A percentile compares a stretch with the other conserved stretches of the same genome.
Evolutionary conservation across 2,888 invertebrate species (phyloP).

Genomic region (Aplocera efformata): DNA sequence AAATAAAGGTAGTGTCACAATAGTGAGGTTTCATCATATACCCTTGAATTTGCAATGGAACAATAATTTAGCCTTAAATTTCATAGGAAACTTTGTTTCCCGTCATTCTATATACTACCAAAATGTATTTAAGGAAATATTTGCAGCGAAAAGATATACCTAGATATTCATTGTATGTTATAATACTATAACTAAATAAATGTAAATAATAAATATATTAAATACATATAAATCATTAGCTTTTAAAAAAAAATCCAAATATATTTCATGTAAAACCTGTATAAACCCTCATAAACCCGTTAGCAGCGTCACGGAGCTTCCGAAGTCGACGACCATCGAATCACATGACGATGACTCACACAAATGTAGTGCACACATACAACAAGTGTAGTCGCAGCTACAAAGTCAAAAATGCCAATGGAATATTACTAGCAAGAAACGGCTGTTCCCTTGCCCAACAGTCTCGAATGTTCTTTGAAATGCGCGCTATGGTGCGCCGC

Average conservation of each 20-base stretch:
- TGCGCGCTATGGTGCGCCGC: conserved; percentile 20
- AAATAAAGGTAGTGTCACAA: conserved; percentile 27
- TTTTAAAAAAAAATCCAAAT: no score
- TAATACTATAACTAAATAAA: no score
- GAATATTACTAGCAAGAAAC: conserved; percentile 57
- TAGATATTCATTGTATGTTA: no score
- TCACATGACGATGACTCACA: conserved; percentile 22
- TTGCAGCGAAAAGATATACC: no score
- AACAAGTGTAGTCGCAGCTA: conserved; percentile 24
- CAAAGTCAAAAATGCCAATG: conserved; percentile 56
- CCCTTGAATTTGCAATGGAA: neutral
- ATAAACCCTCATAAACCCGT: no score
- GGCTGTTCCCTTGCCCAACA: conserved; percentile 34
- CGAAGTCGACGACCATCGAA: conserved; percentile 10
- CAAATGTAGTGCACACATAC: conserved; percentile 11
- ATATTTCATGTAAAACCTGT: no score
- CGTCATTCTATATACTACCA: conserved; percentile 20
- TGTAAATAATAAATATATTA: no score
- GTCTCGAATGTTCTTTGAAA: conserved; percentile 57
- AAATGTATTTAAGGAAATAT: no score
- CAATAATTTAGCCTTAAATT: neutral
- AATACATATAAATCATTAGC: no score
- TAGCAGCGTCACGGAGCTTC: conserved; percentile 10
- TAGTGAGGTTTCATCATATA: no score
- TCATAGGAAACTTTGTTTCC: conserved; percentile 2